Evolutionary conservation across 2,797 vertebrate species (phyloP), one percentile per base, ranked within the genome.

Genomic region (Malurus leucopterus): DNA sequence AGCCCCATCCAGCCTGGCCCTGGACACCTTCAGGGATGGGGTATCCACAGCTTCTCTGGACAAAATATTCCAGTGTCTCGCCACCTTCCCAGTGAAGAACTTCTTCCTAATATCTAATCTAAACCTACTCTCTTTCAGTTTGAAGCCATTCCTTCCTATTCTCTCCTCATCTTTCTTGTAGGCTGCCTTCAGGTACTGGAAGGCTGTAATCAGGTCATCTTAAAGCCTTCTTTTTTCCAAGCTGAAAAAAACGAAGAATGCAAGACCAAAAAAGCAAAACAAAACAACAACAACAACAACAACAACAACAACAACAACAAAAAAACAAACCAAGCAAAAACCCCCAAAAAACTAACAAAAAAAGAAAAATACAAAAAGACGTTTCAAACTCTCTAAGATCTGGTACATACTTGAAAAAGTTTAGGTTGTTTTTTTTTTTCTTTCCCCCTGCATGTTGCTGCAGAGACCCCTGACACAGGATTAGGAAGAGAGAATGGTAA

Each of bases 391-490:
- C 23, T 27, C 27, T 23, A 9, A 49, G 27, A 6, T 47, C 17
- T 22, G 7, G 10, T 54, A 32, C 29, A 17, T 6, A 27, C 22
- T 27, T n/a, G 14, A 62, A 46, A 62, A 70, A 23, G 18, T 13
- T 26, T 54, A 13, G 24, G 53, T 43, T 2, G 13, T 21, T 53
- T 36, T 53, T 27, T 24, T 36, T 54, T 29, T 26, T 34, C 13
- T 36, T 40, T 57, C 26, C 3, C 11, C 7, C 32, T 50, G 14
- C 0, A 0, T 41, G 22, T n/a, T 57, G n/a, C 29, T 69, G 14
- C 22, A 38, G 47, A 67, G 24, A 54, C 1, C 7, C 30, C 24
- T 59, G 61, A 36, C 46, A 46, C 6, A 38, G 21, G 24, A 50
- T 62, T 15, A 58, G 32, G 47, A 75, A 36, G 61, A 82, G 26